These are phyloP conservation scores for Lepidocyrtinus sp. DNA, from an alignment of 2,888 invertebrate genomes.

Conservation along the genomic window DNA sequence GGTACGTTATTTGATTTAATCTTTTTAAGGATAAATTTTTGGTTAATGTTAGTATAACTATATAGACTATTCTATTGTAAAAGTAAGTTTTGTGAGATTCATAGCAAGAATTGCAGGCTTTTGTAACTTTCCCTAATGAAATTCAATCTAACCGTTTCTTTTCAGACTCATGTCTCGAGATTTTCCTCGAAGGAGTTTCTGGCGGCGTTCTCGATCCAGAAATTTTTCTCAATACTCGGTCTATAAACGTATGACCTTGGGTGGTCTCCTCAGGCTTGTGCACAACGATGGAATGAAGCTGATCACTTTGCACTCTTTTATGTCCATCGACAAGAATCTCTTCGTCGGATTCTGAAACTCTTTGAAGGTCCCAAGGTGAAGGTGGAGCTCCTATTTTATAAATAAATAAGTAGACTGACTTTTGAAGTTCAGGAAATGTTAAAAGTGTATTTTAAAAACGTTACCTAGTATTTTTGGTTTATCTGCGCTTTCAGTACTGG, in stretches of 20 bases:
- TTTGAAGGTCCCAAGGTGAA: conserved; percentile 51
- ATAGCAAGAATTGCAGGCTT: background rate
- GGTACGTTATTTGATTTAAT: too few species aligned
- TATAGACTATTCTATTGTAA: too few species aligned
- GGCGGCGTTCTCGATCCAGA: conserved; percentile 53
- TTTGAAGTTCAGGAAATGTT: too few species aligned
- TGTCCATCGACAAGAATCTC: conserved; percentile 60
- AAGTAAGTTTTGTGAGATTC: conserved; percentile 6
- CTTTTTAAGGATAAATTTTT: too few species aligned
- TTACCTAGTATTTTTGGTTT: too few species aligned
- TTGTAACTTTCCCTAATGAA: conserved; percentile 17
- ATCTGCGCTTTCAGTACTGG: conserved; percentile 6
- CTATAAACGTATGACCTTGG: conserved; percentile 48
- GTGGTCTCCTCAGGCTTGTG: conserved; percentile 49
- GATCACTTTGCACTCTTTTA: too few species aligned
- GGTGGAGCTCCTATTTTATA: too few species aligned
- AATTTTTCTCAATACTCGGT: too few species aligned
- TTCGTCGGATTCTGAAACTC: conserved; percentile 62
- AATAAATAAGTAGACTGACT: too few species aligned
- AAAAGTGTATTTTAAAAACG: too few species aligned
- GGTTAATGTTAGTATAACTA: too few species aligned
- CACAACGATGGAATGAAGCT: conserved; percentile 61
- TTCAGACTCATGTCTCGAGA: conserved; percentile 65
- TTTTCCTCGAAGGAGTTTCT: conserved; percentile 64
- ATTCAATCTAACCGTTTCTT: conserved; percentile 48